Base-by-base conservation (phyloP, 1,140 invertebrate species). In the Ceratitis capitata region DNA sequence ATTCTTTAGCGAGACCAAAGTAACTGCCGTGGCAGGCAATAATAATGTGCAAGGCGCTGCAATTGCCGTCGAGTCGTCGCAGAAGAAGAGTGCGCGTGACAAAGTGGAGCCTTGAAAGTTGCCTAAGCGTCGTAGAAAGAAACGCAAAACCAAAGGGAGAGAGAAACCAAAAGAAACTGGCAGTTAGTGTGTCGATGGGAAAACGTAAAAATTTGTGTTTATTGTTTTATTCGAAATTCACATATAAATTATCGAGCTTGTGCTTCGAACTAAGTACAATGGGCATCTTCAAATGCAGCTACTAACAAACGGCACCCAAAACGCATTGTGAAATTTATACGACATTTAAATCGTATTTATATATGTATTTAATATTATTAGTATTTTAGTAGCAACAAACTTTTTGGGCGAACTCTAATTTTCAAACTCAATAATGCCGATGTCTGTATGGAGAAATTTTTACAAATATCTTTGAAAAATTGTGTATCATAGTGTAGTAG, bases 1-100 rank as follows among this genome's bases (percentile, higher is more conserved):
- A 89, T 99, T 92, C 83, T 92, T 92, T 51, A 78, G 69, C 45
- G 69, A 78, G 10, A 78, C 32, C 32, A 69, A 14, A 12, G 29
- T 29, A 12, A 69, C 19, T 19, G 19, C 19, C 69, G 69, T n/a
- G n/a, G n/a, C 26, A 85, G 23, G 83, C 32, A 64, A 85, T 29
- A 85, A 64, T 16, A 85, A 84, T 78, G 56, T 29, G 56, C 35
- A 16, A 14, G 14, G 29, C 29, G 19, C 12, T 3, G 39, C 39
- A 14, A 58, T 39, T 26, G 47, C 14, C 6, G 19, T 83, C 9
- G 53, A 51, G 53, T 3, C 26, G 9, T 6, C 49, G 12, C 49
- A 53, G 16, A 83, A 83, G 26, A 83, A 83, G 53, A 16, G 53
- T 42, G 19, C 47, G 2, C 82, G 82, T 10, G 82, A 83, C 53